A percentile compares a stretch with the other conserved stretches of the same genome.
Evolutionary conservation across 64 coral and sea anemone species (phyloP).

Genomic region (Anthopleura sola): DNA sequence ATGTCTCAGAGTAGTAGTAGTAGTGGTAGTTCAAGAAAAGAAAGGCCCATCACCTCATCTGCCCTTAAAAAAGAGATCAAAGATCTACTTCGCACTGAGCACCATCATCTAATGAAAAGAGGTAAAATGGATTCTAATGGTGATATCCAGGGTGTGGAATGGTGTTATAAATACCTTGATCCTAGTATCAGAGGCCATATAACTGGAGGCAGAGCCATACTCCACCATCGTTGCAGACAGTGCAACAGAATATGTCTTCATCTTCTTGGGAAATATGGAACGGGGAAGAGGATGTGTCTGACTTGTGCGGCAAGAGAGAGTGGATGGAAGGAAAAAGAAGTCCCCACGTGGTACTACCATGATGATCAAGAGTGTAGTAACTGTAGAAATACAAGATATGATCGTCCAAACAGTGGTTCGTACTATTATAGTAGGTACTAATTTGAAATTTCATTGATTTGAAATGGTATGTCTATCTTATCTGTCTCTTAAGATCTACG

Average conservation of each 20-base stretch:
- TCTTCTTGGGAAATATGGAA: neutral
- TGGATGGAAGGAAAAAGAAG: neutral
- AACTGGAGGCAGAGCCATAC: neutral
- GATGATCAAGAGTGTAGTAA: neutral
- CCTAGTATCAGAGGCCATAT: neutral
- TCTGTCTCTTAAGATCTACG: too few species aligned
- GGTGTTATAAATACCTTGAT: constrained; percentile 8
- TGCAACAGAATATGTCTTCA: constrained; percentile 12
- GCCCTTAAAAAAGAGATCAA: neutral
- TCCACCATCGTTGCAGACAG: neutral
- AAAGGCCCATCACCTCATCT: neutral
- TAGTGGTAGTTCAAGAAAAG: neutral
- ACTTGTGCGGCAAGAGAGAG: neutral
- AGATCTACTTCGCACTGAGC: neutral
- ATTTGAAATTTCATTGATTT: neutral
- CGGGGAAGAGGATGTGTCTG: neutral
- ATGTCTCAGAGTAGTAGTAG: neutral
- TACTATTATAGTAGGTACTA: neutral
- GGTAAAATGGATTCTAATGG: neutral
- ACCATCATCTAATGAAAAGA: neutral
- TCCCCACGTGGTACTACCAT: neutral
- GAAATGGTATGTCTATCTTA: too few species aligned
- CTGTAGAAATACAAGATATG: neutral
- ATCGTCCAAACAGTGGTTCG: neutral
- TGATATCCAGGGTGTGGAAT: neutral